These are phyloP conservation scores for Eristalis pertinax DNA, from an alignment of 2,888 invertebrate genomes.

Conservation along the genomic window DNA sequence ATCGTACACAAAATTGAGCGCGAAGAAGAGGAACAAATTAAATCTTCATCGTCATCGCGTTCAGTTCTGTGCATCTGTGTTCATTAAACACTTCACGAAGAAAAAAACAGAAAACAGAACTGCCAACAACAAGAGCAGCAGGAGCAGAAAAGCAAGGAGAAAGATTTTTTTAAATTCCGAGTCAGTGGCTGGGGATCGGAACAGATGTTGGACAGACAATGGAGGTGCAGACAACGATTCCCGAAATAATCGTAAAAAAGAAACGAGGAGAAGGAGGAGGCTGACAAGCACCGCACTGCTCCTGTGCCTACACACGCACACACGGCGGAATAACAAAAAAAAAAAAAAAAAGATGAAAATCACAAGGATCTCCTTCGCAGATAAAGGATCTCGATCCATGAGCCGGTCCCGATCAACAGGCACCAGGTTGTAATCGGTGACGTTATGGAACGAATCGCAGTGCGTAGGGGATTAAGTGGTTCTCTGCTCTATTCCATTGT, in stretches of 20 bases:
- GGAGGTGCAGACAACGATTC: slow-evolving; percentile 42
- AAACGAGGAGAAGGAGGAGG: slow-evolving; percentile 6
- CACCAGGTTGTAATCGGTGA: slow-evolving; percentile 62
- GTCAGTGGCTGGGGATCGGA: slow-evolving; percentile 32
- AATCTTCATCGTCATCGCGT: slow-evolving; percentile 41
- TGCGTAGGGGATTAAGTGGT: slow-evolving; percentile 70
- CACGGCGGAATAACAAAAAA: slow-evolving; percentile 1
- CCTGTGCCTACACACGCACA: background rate
- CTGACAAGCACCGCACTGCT: slow-evolving; percentile 1
- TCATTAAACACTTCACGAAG: slow-evolving; percentile 34
- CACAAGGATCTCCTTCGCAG: slow-evolving; percentile 14
- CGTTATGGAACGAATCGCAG: slow-evolving; percentile 41
- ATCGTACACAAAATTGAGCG: background rate
- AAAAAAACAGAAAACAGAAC: slow-evolving; percentile 3
- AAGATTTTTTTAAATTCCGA: slow-evolving; percentile 51
- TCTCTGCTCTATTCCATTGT: slow-evolving; percentile 47
- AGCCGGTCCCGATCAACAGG: slow-evolving; percentile 30
- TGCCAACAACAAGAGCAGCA: background rate
- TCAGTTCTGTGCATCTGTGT: slow-evolving; percentile 62
- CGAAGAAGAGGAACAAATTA: slow-evolving; percentile 45
- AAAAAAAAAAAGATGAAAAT: slow-evolving; percentile 4
- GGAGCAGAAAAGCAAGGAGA: background rate
- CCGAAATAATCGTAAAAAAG: slow-evolving; percentile 31
- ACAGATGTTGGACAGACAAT: slow-evolving; percentile 71
- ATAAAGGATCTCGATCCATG: slow-evolving; percentile 60